Percentiles rank a stretch among this genome's conserved stretches.
Evolutionary conservation across 2,113 vertebrate genomes (phyloP).

Genomic region (Laticauda laticaudata): DNA sequence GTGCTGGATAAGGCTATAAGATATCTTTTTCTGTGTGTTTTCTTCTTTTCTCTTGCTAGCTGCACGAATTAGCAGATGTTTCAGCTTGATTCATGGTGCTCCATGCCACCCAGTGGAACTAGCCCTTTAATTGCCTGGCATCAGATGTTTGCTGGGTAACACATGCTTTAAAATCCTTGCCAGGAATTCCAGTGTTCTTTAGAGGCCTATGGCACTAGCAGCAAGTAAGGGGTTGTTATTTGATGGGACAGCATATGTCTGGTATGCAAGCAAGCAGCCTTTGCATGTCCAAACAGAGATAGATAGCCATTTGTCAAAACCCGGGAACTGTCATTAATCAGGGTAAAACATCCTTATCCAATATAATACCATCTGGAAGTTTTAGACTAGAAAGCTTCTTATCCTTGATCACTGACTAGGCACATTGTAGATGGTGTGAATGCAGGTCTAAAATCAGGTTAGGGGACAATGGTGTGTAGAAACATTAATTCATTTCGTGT

Average conservation of each 20-base stretch:
- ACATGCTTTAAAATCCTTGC: constrained; percentile 34
- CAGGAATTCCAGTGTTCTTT: constrained; percentile 23
- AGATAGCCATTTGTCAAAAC: neutral
- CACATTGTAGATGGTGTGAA: neutral
- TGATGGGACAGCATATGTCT: neutral
- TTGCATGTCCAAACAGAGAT: neutral
- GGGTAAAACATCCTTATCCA: neutral
- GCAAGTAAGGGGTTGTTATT: neutral
- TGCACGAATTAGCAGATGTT: constrained; percentile 58
- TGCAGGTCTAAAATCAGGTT: neutral
- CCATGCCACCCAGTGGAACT: constrained; percentile 51
- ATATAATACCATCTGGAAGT: neutral
- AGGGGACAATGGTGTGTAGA: neutral
- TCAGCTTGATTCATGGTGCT: constrained; percentile 46
- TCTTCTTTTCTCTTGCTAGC: constrained; percentile 40
- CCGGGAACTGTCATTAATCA: neutral
- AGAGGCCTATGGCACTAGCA: neutral
- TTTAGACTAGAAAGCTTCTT: neutral
- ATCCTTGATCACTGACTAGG: neutral
- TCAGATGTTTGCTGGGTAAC: constrained; percentile 56
- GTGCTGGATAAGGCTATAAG: neutral
- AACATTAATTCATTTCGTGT: neutral
- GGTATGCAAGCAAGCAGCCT: neutral
- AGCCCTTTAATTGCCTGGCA: constrained; percentile 62
- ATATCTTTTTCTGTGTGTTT: constrained; percentile 24